These are phyloP conservation scores for Paradisaea rubra DNA, from an alignment of 2,113 vertebrate species.

Conservation along the genomic window DNA sequence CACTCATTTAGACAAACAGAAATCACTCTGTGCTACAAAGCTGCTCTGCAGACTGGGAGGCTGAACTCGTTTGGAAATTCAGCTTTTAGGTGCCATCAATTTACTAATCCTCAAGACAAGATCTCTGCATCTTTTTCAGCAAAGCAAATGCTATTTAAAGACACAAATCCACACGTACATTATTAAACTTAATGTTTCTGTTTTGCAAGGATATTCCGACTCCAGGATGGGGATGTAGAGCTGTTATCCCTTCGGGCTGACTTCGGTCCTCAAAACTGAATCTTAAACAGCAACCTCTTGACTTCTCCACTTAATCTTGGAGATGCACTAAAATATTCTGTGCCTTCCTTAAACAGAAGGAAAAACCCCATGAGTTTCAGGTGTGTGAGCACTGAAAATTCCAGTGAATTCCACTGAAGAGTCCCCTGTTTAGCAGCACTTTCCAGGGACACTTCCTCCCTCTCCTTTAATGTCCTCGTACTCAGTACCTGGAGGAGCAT, in stretches of 20 bases:
- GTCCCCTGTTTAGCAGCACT: not conserved
- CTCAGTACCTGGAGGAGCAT: conserved; percentile 11
- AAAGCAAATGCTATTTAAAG: conserved; percentile 10
- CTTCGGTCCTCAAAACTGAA: conserved; percentile 16
- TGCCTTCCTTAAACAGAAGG: not conserved
- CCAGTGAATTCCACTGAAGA: not conserved
- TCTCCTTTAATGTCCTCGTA: not conserved
- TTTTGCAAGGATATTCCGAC: not conserved
- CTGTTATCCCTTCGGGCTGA: not conserved
- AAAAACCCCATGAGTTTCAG: not conserved
- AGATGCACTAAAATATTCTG: conserved; percentile 4
- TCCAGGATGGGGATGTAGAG: not conserved
- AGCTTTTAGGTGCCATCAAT: not conserved
- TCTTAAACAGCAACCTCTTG: conserved; percentile 11
- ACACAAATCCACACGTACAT: not conserved
- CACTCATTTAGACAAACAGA: not conserved
- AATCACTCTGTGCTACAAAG: not conserved
- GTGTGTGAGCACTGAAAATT: not conserved
- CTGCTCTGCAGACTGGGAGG: not conserved
- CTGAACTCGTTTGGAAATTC: not conserved
- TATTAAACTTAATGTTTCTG: not conserved
- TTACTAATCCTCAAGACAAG: not conserved
- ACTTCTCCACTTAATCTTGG: not conserved
- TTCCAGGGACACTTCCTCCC: not conserved
- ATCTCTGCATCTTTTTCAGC: not conserved